Evolutionary conservation across 2,888 invertebrate genomes (phyloP).

Genomic region (Venusia cambrica): DNA sequence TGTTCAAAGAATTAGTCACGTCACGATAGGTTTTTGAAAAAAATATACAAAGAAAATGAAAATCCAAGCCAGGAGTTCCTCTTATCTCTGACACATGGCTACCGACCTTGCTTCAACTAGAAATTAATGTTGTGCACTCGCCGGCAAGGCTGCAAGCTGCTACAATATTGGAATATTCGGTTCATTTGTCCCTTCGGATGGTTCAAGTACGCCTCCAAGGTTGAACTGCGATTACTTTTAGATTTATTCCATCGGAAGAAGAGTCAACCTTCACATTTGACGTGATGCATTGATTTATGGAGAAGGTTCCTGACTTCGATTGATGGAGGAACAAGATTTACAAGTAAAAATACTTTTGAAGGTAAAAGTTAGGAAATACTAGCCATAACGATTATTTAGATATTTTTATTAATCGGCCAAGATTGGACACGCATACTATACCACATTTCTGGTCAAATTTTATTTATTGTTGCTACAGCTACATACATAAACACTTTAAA

Average conservation of each 20-base stretch:
- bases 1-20: constrained; percentile 2
- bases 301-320: constrained; percentile 2
- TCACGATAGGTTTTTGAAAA: neutral
- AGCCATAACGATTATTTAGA: no score
- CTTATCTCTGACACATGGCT: constrained; percentile 19
- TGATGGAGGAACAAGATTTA: no score
- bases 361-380: no score
- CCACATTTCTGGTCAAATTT: no score
- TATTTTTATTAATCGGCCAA: no score
- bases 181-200: constrained; percentile 17
- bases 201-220: constrained; percentile 6
- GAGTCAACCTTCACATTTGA: constrained; percentile 12
- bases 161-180: constrained; percentile 24
- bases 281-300: constrained; percentile 8
- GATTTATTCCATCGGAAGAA: constrained; percentile 16
- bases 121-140: constrained; percentile 19
- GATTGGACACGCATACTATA: no score
- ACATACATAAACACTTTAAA: no score
- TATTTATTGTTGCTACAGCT: no score
- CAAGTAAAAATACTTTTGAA: no score
- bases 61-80: constrained; percentile 3
- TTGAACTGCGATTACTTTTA: constrained; percentile 12
- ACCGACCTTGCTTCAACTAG: constrained; percentile 11
- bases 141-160: constrained; percentile 23
- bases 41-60: constrained; percentile 4